Conservation (phyloP, 2,113 vertebrate species). For the Vidua chalybeata region DNA sequence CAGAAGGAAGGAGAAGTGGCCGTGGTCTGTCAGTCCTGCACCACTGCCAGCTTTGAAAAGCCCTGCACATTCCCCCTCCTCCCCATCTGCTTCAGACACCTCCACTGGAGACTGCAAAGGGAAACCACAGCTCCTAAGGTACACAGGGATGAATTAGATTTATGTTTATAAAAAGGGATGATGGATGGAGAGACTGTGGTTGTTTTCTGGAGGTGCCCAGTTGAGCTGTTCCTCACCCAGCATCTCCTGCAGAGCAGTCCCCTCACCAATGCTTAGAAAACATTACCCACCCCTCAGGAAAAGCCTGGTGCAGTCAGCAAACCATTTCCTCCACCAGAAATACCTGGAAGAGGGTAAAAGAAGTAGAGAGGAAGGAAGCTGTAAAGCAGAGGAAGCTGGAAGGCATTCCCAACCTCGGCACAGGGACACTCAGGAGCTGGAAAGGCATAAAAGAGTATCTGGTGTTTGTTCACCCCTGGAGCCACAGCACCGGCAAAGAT, state of each 20-base stretch:
- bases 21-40: fast-evolving
- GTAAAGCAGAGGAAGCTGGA: slow-evolving; percentile 39
- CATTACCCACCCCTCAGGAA: background rate
- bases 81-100: background rate
- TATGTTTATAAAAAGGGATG: background rate
- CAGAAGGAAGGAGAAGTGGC: background rate
- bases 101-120: background rate
- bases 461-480: slow-evolving; percentile 13
- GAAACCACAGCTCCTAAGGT: background rate
- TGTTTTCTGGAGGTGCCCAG: background rate
- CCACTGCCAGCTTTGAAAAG: background rate
- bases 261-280: background rate
- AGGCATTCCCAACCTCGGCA: background rate
- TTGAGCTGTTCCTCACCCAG: background rate
- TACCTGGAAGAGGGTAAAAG: slow-evolving; percentile 21
- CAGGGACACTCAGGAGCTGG: fast-evolving
- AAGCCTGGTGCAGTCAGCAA: background rate
- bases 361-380: slow-evolving; percentile 9
- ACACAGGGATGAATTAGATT: background rate
- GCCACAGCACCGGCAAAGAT: background rate
- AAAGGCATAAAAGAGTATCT: background rate
- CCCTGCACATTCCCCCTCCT: background rate
- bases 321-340: slow-evolving; percentile 13
- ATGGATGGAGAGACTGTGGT: background rate
- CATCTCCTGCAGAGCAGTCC: background rate